Percentiles rank a stretch among this genome's conserved stretches.
These are phyloP conservation scores for Sigmodon hispidus DNA, from an alignment of 2,113 vertebrate genomes.

Conservation along the genomic window DNA sequence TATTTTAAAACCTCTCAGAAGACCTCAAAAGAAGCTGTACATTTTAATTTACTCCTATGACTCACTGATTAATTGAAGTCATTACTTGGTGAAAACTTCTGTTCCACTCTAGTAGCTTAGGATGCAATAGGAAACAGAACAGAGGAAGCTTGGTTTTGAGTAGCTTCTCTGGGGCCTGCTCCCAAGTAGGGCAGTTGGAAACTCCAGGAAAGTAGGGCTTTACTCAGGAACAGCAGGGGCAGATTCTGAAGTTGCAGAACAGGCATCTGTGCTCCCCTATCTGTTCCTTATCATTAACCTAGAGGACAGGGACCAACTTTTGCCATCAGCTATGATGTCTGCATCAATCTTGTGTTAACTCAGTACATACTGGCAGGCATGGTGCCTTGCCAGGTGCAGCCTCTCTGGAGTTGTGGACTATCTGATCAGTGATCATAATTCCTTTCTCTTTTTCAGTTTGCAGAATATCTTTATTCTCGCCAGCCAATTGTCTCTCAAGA, in stretches of 20 bases:
- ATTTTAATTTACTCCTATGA: constrained; percentile 20
- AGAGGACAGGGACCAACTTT: neutral
- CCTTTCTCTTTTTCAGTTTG: neutral
- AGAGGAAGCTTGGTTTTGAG: neutral
- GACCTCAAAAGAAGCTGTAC: neutral
- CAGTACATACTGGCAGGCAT: no score
- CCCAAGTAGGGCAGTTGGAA: neutral
- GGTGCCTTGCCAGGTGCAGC: neutral
- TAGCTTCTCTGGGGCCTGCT: neutral
- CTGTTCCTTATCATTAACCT: neutral
- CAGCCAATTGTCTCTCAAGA: neutral
- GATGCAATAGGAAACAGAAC: neutral
- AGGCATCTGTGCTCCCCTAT: neutral
- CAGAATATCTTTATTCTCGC: neutral
- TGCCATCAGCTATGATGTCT: neutral
- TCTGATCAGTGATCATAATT: neutral
- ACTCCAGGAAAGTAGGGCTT: neutral
- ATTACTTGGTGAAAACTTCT: neutral
- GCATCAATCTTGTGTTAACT: neutral
- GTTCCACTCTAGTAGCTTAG: neutral
- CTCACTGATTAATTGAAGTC: neutral
- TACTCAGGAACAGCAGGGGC: neutral
- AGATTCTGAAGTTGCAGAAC: neutral
- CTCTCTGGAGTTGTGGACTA: neutral
- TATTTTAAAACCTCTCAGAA: constrained; percentile 25